Percentiles rank a stretch among this genome's conserved stretches.
phyloP scores from a whole-genome alignment of 2,888 invertebrate species.

The Machimus rusticus region DNA sequence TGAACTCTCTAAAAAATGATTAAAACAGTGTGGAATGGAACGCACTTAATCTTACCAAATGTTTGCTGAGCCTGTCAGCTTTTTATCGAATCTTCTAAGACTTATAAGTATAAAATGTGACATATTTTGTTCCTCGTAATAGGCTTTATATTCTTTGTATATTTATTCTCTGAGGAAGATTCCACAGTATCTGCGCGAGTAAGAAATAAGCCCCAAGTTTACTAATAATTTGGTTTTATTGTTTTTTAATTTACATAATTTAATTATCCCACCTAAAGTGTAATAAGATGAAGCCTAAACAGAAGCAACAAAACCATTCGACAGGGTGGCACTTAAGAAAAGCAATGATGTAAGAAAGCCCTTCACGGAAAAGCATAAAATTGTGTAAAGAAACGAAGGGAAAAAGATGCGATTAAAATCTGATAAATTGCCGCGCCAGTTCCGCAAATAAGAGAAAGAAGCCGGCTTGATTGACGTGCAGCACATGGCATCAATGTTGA shows the following conservation, averaged over 20 bases:
- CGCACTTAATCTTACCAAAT: too few species aligned
- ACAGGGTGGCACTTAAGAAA: background rate
- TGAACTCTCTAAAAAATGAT: too few species aligned
- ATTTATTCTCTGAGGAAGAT: too few species aligned
- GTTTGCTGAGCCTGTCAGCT: too few species aligned
- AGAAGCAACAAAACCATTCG: background rate
- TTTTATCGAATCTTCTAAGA: too few species aligned
- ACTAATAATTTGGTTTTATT: background rate
- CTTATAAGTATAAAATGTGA: too few species aligned
- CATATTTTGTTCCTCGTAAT: too few species aligned
- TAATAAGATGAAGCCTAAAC: background rate
- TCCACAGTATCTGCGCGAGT: too few species aligned
- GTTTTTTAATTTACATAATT: background rate
- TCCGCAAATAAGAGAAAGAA: background rate
- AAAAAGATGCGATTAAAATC: background rate
- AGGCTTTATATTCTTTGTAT: too few species aligned
- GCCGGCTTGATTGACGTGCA: conserved; percentile 12
- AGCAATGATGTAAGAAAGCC: background rate
- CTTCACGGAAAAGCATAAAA: background rate
- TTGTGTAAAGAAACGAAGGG: background rate
- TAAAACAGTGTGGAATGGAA: too few species aligned
- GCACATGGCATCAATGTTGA: conserved; percentile 25
- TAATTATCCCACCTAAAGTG: background rate
- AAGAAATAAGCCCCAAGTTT: background rate
- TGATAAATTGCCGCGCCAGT: background rate